Percentiles rank a stretch among this genome's conserved stretches.
These are phyloP conservation scores for Cephalotes varians DNA, from an alignment of 2,888 invertebrate species.

Conservation along the genomic window DNA sequence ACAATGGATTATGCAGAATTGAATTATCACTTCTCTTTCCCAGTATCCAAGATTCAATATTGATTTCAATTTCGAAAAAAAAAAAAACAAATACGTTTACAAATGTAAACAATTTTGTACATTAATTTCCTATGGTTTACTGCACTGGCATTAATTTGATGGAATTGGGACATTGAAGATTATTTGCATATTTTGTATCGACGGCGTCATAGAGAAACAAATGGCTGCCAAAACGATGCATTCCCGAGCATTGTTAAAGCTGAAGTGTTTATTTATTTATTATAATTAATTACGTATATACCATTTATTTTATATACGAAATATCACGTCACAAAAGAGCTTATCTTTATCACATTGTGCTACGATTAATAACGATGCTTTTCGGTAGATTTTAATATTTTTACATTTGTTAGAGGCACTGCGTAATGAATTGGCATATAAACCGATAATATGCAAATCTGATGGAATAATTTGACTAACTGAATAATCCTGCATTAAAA, in stretches of 20 bases:
- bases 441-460: constrained; percentile 21
- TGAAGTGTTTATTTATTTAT: constrained; percentile 38
- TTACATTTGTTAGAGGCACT: constrained; percentile 16
- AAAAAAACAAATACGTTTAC: constrained; percentile 3
- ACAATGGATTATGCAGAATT: background rate
- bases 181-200: constrained; percentile 36
- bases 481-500: constrained; percentile 36
- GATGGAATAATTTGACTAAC: constrained; percentile 25
- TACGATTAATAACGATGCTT: constrained; percentile 14
- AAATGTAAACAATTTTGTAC: constrained; percentile 30
- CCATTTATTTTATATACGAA: background rate
- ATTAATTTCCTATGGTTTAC: constrained; percentile 29
- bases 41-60: constrained; percentile 1
- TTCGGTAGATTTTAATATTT: constrained; percentile 3
- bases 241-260: constrained; percentile 21
- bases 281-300: constrained; percentile 23
- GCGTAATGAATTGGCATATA: background rate
- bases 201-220: constrained; percentile 1
- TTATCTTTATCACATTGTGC: background rate
- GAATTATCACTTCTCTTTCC: background rate
- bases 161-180: constrained; percentile 45
- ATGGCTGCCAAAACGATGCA: background rate
- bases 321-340: background rate
- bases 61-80: constrained; percentile 12
- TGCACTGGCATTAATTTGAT: constrained; percentile 40